Evolutionary conservation across 1,140 invertebrate genomes (phyloP).

Genomic region (Bombus pascuorum): DNA sequence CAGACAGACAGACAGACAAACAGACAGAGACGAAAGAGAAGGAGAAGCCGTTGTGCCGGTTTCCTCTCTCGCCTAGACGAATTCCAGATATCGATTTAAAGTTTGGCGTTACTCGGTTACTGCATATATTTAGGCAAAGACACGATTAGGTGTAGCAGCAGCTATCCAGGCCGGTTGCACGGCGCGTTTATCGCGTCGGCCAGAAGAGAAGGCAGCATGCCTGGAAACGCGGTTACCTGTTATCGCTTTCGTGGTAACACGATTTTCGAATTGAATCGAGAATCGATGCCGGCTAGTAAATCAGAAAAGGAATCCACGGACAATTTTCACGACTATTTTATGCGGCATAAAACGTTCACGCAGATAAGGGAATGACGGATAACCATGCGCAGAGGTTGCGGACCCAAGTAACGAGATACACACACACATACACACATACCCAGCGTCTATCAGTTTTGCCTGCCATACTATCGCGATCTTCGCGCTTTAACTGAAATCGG

Average conservation of each 20-base stretch:
- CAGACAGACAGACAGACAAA: neutral
- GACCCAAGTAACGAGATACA: conserved; percentile 14
- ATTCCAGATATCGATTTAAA: conserved; percentile 69
- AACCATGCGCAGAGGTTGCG: neutral
- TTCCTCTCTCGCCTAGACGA: conserved; percentile 32
- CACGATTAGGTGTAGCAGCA: conserved; percentile 50
- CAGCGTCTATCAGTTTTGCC: too few species aligned
- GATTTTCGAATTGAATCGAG: conserved; percentile 54
- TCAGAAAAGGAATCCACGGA: conserved; percentile 42
- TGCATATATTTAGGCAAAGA: conserved; percentile 48
- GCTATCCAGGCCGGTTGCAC: conserved; percentile 5
- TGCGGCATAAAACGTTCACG: conserved; percentile 16
- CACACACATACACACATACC: neutral
- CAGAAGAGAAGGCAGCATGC: conserved; percentile 13
- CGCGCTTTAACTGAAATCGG: neutral
- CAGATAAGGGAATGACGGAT: conserved; percentile 46
- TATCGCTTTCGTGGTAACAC: conserved; percentile 50
- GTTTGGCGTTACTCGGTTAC: conserved; percentile 56
- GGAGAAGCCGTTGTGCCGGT: too few species aligned
- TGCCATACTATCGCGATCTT: neutral
- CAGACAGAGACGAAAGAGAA: conserved; percentile 1
- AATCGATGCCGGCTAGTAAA: conserved; percentile 48
- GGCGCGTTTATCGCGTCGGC: conserved; percentile 40
- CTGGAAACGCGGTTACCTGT: conserved; percentile 41
- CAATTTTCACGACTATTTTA: conserved; percentile 56